A percentile compares a stretch with the other conserved stretches of the same genome.
phyloP scores from a whole-genome alignment of 2,888 invertebrate genomes.

The Rhimphoctona megacephalus region DNA sequence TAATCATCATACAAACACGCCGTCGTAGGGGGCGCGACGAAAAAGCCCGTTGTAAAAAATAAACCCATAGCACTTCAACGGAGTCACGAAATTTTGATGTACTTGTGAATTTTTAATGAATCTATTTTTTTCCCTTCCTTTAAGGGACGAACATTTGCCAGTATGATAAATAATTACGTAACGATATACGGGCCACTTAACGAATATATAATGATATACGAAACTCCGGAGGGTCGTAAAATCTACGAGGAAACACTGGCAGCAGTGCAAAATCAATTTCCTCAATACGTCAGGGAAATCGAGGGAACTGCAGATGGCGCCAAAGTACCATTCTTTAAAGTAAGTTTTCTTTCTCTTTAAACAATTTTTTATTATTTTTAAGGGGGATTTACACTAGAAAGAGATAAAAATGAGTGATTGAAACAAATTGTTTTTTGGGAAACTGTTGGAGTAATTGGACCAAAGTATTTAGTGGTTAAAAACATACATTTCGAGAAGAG shows the following conservation, averaged over 20 bases:
- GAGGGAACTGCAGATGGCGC: constrained; percentile 95
- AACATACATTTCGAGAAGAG: too few relatives aligned
- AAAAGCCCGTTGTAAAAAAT: not conserved
- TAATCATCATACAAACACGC: not conserved
- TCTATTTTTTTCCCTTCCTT: not conserved
- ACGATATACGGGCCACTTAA: constrained; percentile 87
- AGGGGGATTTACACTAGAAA: not conserved
- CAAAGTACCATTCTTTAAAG: constrained; percentile 93
- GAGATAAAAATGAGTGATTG: not conserved
- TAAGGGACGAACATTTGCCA: constrained; percentile 92
- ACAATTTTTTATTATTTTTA: not conserved
- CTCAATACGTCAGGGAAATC: constrained; percentile 93
- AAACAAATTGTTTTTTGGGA: too few relatives aligned
- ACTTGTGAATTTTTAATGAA: not conserved
- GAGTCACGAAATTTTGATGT: not conserved
- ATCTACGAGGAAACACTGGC: constrained; percentile 92
- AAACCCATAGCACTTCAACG: not conserved
- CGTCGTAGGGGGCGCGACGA: not conserved
- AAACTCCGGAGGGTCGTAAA: constrained; percentile 89
- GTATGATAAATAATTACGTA: constrained; percentile 90
- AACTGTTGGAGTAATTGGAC: too few relatives aligned
- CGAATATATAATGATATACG: constrained; percentile 90
- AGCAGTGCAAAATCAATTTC: constrained; percentile 89
- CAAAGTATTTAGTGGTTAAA: too few relatives aligned
- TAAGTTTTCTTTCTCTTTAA: constrained; percentile 80